phyloP scores from a whole-genome alignment of 2,797 vertebrate genomes.

The Mus spretus region DNA sequence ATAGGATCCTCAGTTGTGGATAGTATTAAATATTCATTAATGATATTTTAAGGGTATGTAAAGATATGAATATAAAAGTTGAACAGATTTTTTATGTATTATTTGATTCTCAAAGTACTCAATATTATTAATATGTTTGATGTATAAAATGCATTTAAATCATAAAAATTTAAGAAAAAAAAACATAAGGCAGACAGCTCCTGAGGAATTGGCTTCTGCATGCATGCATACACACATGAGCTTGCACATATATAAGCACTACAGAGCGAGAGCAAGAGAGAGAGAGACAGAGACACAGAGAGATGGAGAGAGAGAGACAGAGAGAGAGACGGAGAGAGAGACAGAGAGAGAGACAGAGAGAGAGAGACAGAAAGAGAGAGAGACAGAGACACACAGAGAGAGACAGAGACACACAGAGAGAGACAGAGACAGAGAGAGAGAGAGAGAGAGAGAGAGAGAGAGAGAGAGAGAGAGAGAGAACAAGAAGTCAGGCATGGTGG shows the following conservation, averaged over 20 bases:
- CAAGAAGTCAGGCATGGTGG: background rate
- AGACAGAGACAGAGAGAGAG: no score
- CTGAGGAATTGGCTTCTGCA: background rate
- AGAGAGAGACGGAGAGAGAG: rapidly evolving
- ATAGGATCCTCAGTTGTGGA: no score
- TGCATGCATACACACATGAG: background rate
- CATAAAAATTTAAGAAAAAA: background rate
- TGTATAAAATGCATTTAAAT: no score
- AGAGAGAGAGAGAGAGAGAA: background rate
- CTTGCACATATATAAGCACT: background rate
- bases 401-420: background rate
- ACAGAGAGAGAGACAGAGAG: no score
- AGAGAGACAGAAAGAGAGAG: background rate
- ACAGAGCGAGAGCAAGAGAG: rapidly evolving
- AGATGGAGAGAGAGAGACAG: no score
- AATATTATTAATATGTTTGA: no score
- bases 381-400: rapidly evolving
- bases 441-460: background rate
- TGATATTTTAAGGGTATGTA: no score
- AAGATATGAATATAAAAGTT: no score
- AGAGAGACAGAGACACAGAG: background rate
- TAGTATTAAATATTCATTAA: no score
- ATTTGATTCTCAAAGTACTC: no score
- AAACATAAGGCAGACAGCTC: background rate
- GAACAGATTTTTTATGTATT: no score